phyloP scores from a whole-genome alignment of 2,888 invertebrate species.

The Stictocephala bisonia region DNA sequence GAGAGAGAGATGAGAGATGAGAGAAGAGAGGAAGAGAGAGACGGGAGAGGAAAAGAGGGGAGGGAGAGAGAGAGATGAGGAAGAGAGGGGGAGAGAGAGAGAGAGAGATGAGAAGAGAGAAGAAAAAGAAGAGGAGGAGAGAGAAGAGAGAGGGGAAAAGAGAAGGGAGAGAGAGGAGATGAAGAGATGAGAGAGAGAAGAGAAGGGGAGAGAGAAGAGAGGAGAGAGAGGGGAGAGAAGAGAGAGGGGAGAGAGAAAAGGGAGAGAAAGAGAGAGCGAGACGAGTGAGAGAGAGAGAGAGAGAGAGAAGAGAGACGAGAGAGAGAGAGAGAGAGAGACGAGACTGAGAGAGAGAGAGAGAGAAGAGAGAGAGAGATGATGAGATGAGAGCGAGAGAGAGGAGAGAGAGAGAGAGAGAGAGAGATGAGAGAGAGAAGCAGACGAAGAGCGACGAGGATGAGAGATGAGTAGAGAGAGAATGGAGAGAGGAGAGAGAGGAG shows the following conservation, averaged over 20 bases:
- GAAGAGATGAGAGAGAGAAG: too few species aligned
- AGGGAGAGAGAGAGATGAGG: constrained; percentile 12
- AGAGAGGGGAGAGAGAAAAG: not conserved
- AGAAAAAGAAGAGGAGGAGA: not conserved
- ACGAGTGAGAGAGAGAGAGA: constrained; percentile 14
- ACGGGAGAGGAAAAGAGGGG: not conserved
- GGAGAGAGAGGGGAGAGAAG: not conserved
- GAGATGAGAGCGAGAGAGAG: too few species aligned
- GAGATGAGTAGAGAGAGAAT: not conserved
- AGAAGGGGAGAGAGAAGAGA: constrained; percentile 7
- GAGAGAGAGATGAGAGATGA: not conserved
- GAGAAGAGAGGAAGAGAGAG: not conserved
- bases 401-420: not conserved
- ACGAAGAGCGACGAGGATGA: not conserved
- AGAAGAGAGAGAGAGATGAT: too few species aligned
- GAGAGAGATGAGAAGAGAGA: too few species aligned
- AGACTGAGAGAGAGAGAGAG: too few species aligned
- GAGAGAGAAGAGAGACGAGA: too few species aligned
- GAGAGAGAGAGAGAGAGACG: too few species aligned
- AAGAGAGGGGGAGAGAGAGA: constrained; percentile 10
- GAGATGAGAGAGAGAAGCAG: too few species aligned
- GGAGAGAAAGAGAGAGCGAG: not conserved
- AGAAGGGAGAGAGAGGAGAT: constrained; percentile 37
- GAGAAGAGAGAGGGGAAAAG: constrained; percentile 42
- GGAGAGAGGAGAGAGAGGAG: too few species aligned